Evolutionary conservation across 2,888 invertebrate species (phyloP), one percentile per base, ranked within the genome.

Genomic region (Oxyteleia sp.): DNA sequence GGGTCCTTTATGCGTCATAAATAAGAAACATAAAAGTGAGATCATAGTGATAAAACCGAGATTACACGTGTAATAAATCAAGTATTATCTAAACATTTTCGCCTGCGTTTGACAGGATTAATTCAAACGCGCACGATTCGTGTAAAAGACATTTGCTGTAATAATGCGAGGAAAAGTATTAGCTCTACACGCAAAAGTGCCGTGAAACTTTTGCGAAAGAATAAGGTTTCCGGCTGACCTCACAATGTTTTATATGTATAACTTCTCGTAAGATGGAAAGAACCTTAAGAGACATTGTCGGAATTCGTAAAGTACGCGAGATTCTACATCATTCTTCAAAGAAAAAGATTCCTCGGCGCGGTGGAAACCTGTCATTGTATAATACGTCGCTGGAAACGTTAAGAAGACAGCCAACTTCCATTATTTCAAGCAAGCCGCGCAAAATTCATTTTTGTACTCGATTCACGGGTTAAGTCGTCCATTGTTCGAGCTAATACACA

Each of bases 301-400:
- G 76, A 72, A 82, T 82, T 82, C 68, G 71, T 63, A 66, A 82
- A 78, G 72, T 55, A 82, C 64, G 71, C 82, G 47, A 53, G 76
- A 76, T 82, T 66, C 66, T 66, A 59, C 74, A 53, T 81, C 63
- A 55, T 81, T 74, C 61, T 53, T 74, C 61, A 61, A 81, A 74
- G 63, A 43, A 45, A 68, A 82, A 72, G 66, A 64, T 72, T 82
- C 23, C 53, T 43, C 38, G 15, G 43, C 10, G 53, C 47, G 64
- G 49, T 55, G 63, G 43, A 64, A 55, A 71, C 43, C 69, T 45
- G 61, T 66, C 71, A 82, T 76, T 72, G 41, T 57, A 72, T 61
- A 82, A 78, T 78, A 49, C 76, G 38, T 55, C 53, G 45, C 13
- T 72, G 53, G 61, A 69, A 64, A 83, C 68, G 78, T 78, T 78